Base-by-base conservation (phyloP, 2,113 vertebrate species). In the Regulus satrapa region DNA sequence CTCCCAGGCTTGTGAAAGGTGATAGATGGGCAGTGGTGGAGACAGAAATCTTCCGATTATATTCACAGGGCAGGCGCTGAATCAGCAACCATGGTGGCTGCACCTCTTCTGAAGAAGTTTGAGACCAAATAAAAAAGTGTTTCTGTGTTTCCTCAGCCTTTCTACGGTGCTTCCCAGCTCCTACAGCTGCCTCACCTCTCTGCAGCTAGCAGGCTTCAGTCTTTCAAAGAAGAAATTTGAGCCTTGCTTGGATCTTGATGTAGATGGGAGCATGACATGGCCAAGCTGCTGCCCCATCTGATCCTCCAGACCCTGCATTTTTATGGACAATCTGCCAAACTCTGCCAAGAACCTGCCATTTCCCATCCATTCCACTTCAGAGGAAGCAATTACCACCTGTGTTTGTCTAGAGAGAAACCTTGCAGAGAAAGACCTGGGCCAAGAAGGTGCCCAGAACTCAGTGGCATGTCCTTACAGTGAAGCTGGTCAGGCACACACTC, bases 31-130 rank as follows among this genome's bases (percentile, higher is more conserved):
- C 87, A 87, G 81, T 0, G 1, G 58, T 13, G 48, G 89, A 74
- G 81, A 83, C 52, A 89, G 89, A 94, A 95, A 94, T 87, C 92
- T 93, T 79, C 78, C 64, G 36, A 75, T 84, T 93, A 49, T 49
- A 80, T 71, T 92, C 56, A 23, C 40, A 23, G 55, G 81, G 71
- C 55, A 87, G 80, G 74, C 63, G 89, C 55, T 32, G 17, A 59
- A 71, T 46, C 80, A 94, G 81, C 66, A 61, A 4, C 78, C 4
- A 11, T 7, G 10, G 68, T 3, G 6, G 40, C 64, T 71, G 52
- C 38, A 54, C 56, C 72, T 76, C 46, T 61, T 66, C 89, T 41
- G 51, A 80, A 59, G 43, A 77, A 86, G 51, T 15, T 36, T 32
- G 54, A 77, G 61, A 80, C n/a, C 16, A 31, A 19, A 41, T n/a